Base-by-base conservation (phyloP, 2,113 vertebrate species). In the Hylia prasina region DNA sequence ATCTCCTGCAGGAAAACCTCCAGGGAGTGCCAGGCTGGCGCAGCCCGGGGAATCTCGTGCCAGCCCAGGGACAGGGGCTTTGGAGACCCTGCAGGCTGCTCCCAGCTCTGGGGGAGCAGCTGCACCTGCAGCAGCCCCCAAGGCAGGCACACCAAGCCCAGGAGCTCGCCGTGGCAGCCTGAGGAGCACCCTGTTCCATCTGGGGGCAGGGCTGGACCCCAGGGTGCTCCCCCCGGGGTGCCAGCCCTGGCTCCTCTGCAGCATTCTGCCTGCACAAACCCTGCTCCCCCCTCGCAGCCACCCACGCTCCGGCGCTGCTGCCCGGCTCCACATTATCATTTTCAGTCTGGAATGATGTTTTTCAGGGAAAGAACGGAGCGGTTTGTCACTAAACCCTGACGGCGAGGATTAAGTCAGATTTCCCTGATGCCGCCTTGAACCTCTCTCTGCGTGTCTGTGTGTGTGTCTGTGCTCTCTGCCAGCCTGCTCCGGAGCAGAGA, bases 231-330 rank as follows among this genome's bases (percentile, higher is more conserved):
- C 40, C 42, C 9, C 13, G 39, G 30, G 30, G 47, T n/a, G 66
- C 37, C 28, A 2, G 19, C 78, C 87, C 73, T 31, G 3, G 4
- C 47, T 82, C 13, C 96, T 95, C 19, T 95, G 95, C 96, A 97
- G 91, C 84, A 94, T 94, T 95, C 54, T 73, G 40, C 54, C 92
- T 35, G 95, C 90, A 77, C 86, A 71, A 83, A 6, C 50, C 69
- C 57, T 2, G 57, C 73, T 81, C 66, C 44, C 93, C 66, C 84
- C 66, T 56, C 39, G 45, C 82, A 65, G 65, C 58, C 91, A 69
- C 91, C 94, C 93, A 85, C 89, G 53, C 92, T 12, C 31, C 2
- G 10, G 16, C 54, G 25, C 78, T 1, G 64, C 13, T 69, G 75
- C 82, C 87, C 82, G 16, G 80, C 58, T 57, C 63, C 80, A 48